Evolutionary conservation across 1,140 invertebrate species (phyloP).

Genomic region (Zaprionus kolodkinae): DNA sequence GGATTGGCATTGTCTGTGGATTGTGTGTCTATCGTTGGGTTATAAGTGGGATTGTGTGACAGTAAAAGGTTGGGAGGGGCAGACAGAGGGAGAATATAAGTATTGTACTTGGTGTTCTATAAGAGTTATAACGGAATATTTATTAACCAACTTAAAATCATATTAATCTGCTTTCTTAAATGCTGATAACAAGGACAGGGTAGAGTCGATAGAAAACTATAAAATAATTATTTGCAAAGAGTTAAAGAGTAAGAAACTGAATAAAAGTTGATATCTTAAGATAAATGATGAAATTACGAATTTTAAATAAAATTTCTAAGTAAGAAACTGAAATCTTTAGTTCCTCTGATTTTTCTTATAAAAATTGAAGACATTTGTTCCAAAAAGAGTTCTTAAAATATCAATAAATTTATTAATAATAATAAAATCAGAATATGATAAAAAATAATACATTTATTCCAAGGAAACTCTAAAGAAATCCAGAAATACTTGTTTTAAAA

Average conservation of each 20-base stretch:
- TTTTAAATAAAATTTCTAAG: background rate
- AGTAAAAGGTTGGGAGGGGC: slow-evolving; percentile 10
- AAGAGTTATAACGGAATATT: background rate
- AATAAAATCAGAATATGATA: background rate
- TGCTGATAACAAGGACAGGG: background rate
- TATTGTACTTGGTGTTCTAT: background rate
- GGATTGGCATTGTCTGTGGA: background rate
- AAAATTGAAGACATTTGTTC: too few species aligned
- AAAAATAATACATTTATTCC: background rate
- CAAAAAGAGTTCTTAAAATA: too few species aligned
- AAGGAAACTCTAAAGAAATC: background rate
- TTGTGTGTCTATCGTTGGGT: background rate
- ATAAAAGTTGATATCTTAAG: too few species aligned
- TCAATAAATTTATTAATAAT: too few species aligned
- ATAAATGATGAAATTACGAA: too few species aligned
- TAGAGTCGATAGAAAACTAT: too few species aligned
- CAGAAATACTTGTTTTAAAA: background rate
- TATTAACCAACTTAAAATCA: background rate
- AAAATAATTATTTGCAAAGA: too few species aligned
- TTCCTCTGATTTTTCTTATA: too few species aligned
- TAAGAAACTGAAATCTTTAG: too few species aligned
- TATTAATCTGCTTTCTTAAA: background rate
- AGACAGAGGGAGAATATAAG: background rate
- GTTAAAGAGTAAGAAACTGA: too few species aligned
- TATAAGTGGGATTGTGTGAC: slow-evolving; percentile 31